Percentiles rank a stretch among this genome's conserved stretches.
Conservation (phyloP, 2,797 vertebrate species). For the Anableps anableps region DNA sequence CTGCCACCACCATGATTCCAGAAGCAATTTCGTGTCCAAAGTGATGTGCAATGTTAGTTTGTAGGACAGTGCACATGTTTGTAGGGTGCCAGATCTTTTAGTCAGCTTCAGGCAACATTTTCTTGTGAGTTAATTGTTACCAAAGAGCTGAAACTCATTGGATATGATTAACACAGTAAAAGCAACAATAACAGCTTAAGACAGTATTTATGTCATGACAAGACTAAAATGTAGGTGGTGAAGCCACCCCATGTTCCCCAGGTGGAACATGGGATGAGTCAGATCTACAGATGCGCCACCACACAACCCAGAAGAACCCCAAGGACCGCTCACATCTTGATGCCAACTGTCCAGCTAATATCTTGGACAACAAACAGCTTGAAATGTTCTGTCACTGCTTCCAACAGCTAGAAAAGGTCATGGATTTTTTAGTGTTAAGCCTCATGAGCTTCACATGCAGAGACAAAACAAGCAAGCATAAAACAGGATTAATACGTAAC, state of each 20-base stretch:
- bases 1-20: too few species aligned
- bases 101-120: neutral
- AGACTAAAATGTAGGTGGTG: neutral
- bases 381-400: neutral
- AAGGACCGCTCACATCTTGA: neutral
- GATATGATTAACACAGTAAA: too few species aligned
- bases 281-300: neutral
- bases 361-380: neutral
- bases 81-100: neutral
- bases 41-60: neutral
- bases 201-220: too few species aligned
- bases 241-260: neutral
- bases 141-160: neutral
- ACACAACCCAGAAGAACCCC: constrained; percentile 3
- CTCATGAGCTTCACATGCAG: neutral
- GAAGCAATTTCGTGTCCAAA: too few species aligned
- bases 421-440: neutral
- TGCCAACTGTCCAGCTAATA: neutral
- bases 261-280: neutral
- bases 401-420: too few species aligned
- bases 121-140: neutral
- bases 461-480: neutral
- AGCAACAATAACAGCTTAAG: too few species aligned
- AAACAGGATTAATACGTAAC: neutral
- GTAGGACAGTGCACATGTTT: neutral